A percentile compares a stretch with the other conserved stretches of the same genome.
Evolutionary conservation across 1,140 invertebrate species (phyloP).

Genomic region (Metopolophium dirhodum): DNA sequence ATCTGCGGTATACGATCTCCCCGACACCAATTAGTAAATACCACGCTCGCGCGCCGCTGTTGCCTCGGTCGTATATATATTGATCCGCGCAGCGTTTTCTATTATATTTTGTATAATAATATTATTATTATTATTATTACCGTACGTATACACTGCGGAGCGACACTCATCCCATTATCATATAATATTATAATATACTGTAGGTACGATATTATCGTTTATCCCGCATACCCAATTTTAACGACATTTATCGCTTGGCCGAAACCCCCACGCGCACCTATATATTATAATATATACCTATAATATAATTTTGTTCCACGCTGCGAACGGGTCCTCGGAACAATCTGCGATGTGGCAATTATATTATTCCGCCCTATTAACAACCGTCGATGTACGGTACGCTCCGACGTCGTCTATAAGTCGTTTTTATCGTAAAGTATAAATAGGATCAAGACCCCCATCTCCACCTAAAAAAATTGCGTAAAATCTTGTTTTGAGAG

Average conservation of each 20-base stretch:
- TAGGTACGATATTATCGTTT: background rate
- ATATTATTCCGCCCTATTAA: background rate
- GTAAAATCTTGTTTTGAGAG: background rate
- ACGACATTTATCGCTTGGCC: conserved; percentile 7
- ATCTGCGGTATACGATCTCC: background rate
- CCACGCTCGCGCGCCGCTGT: background rate
- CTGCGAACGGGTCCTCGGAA: background rate
- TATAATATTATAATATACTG: background rate
- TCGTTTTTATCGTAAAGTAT: background rate
- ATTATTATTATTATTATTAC: background rate
- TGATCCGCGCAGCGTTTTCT: background rate
- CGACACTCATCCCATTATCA: background rate
- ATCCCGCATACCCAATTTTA: background rate
- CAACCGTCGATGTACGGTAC: background rate
- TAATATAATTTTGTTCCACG: background rate
- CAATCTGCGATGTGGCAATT: background rate
- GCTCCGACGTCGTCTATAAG: background rate
- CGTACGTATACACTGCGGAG: background rate
- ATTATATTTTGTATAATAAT: background rate
- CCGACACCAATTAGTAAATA: conserved; percentile 43
- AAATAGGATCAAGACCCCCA: background rate
- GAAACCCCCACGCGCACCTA: background rate
- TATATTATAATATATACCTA: background rate
- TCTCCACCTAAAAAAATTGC: background rate
- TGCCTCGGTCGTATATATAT: background rate